Conservation (phyloP, 2,113 vertebrate genomes). For the Lepisosteus osseus region DNA sequence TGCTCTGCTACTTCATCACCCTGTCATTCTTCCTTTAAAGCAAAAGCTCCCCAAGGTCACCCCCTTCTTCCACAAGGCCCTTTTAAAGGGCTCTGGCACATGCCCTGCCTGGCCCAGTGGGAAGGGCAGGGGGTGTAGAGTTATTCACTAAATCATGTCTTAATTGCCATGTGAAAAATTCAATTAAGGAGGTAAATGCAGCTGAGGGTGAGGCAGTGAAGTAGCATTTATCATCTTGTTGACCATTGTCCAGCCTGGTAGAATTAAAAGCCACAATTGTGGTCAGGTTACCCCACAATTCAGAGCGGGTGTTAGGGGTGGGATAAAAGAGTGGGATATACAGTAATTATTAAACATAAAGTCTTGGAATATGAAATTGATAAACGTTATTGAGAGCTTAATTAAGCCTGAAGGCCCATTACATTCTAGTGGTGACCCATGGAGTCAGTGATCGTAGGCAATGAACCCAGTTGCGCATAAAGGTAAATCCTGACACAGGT, state of each 20-base stretch:
- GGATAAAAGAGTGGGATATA: too few species aligned
- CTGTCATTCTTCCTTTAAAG: not conserved
- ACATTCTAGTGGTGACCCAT: too few species aligned
- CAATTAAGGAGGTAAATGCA: constrained; percentile 5
- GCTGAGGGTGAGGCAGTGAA: not conserved
- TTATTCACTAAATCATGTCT: not conserved
- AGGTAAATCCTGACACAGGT: too few species aligned
- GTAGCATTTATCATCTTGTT: not conserved
- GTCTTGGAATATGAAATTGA: too few species aligned
- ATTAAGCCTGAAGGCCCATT: too few species aligned
- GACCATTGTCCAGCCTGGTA: not conserved
- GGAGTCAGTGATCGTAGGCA: too few species aligned
- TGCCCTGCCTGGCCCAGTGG: not conserved
- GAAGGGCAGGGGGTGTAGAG: not conserved
- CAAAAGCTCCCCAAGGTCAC: constrained; percentile 11
- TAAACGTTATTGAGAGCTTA: too few species aligned
- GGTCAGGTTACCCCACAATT: too few species aligned
- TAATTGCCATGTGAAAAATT: not conserved
- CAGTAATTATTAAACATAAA: too few species aligned
- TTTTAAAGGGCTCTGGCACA: not conserved
- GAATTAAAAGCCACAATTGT: not conserved
- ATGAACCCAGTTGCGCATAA: too few species aligned
- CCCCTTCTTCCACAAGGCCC: not conserved
- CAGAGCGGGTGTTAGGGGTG: too few species aligned
- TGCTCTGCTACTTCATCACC: constrained; percentile 1